A percentile compares a stretch with the other conserved stretches of the same genome.
Evolutionary conservation across 1,140 invertebrate species (phyloP).

Genomic region (Macrostomum lignano): DNA sequence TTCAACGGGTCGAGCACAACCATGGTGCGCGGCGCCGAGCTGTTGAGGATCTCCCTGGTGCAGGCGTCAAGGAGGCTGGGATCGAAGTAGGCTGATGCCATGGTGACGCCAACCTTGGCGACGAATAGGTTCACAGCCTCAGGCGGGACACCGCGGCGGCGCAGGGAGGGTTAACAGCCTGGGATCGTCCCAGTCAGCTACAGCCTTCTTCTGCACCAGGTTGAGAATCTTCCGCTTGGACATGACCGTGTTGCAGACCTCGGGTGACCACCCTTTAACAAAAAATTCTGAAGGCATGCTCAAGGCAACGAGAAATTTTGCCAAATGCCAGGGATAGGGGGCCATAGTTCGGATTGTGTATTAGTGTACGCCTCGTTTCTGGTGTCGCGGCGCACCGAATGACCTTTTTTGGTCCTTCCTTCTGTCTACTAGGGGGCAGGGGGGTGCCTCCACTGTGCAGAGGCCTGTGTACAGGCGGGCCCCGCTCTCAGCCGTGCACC

Average conservation of each 20-base stretch:
- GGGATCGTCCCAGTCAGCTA: conserved; percentile 92
- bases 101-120: conserved; percentile 68
- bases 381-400: too few species aligned
- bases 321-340: too few species aligned
- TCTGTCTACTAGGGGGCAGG: too few species aligned
- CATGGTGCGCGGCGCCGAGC: conserved; percentile 59
- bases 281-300: too few species aligned
- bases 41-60: conserved; percentile 62
- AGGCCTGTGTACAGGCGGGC: too few species aligned
- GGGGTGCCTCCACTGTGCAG: too few species aligned
- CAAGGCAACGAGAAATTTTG: too few species aligned
- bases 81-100: conserved; percentile 67
- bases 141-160: conserved; percentile 64
- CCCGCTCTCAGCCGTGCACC: too few species aligned
- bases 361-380: too few species aligned
- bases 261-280: too few species aligned
- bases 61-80: conserved; percentile 60
- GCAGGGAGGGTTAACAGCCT: conserved; percentile 67
- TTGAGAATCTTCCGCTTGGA: conserved; percentile 91
- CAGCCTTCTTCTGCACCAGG: conserved; percentile 55
- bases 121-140: conserved; percentile 86
- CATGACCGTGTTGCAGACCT: conserved; percentile 84
- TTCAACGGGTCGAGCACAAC: conserved; percentile 71
- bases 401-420: too few species aligned
- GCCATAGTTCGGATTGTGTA: too few species aligned